Evolutionary conservation across 2,113 vertebrate genomes (phyloP).

Genomic region (Tenrec ecaudatus): DNA sequence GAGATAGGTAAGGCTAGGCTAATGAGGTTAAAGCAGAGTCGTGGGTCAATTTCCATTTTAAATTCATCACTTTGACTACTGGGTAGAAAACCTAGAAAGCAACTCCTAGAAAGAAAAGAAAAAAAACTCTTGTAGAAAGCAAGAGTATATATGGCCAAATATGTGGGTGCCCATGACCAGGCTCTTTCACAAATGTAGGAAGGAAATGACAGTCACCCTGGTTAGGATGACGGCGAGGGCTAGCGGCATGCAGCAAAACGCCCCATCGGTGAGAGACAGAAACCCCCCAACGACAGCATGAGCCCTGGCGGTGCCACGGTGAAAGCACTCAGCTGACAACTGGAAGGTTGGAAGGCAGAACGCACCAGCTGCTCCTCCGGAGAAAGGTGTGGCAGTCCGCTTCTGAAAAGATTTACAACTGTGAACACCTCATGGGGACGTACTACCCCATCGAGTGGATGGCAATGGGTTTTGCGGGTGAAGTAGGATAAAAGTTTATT

Average conservation of each 20-base stretch:
- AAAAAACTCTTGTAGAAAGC: background rate
- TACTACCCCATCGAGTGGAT: too few relatives aligned
- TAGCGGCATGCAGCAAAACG: background rate
- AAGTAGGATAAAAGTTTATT: slow-evolving; percentile 18
- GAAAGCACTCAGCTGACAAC: too few relatives aligned
- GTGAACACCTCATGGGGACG: background rate
- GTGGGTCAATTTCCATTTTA: background rate
- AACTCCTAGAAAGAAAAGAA: too few relatives aligned
- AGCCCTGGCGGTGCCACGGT: background rate
- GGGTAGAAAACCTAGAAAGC: background rate
- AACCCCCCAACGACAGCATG: background rate
- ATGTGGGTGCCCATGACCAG: background rate
- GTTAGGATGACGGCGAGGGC: background rate
- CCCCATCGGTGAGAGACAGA: slow-evolving; percentile 21
- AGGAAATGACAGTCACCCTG: slow-evolving; percentile 18
- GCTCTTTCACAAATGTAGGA: background rate
- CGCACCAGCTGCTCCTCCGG: background rate
- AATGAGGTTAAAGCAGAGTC: too few relatives aligned
- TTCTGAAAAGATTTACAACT: background rate
- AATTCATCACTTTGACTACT: background rate
- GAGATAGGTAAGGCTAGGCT: too few relatives aligned
- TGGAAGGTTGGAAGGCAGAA: too few relatives aligned
- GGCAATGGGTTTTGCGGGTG: too few relatives aligned
- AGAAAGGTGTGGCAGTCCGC: background rate
- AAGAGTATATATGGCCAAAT: background rate